Evolutionary conservation across 1,140 invertebrate genomes (phyloP).

Genomic region (Pseudomyrmex gracilis): DNA sequence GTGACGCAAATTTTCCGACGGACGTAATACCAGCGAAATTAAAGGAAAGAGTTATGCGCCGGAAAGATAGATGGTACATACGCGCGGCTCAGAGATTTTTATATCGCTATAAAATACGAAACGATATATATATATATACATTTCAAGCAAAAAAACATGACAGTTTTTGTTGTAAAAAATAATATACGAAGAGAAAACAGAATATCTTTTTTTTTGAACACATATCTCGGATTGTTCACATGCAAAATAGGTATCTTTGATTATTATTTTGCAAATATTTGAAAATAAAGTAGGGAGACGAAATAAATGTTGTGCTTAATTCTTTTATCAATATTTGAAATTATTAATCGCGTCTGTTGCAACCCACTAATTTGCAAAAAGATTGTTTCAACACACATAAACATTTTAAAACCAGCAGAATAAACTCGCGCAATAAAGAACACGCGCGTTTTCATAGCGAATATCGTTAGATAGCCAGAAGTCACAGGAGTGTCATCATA

Average conservation of each 20-base stretch:
- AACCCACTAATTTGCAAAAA: background rate
- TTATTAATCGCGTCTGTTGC: background rate
- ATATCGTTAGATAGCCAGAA: conserved; percentile 8
- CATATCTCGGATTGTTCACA: background rate
- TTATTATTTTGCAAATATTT: background rate
- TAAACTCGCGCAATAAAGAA: background rate
- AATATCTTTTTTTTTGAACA: background rate
- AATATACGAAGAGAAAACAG: background rate
- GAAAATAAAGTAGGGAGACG: background rate
- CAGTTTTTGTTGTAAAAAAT: conserved; percentile 1
- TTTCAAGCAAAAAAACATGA: conserved; percentile 6
- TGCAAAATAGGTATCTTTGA: background rate
- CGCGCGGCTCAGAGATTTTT: background rate
- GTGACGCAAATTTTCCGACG: conserved; percentile 55
- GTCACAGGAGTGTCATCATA: background rate
- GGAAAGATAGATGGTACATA: conserved; percentile 39
- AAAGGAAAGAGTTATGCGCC: conserved; percentile 57
- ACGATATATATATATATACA: conserved; percentile 8
- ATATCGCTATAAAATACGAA: conserved; percentile 29
- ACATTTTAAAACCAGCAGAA: background rate
- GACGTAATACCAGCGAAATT: conserved; percentile 53
- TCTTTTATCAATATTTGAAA: background rate
- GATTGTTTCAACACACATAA: no score
- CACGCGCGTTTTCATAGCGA: conserved; percentile 13
- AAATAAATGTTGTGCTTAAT: background rate